These are phyloP conservation scores for Felis catus DNA, from an alignment of 2,113 vertebrate genomes.

Conservation along the genomic window F.catus_Fca126_mat1.0 CM031412.1:175760001-175760500, in stretches of 20 bases:
- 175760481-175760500: no score
- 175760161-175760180: neutral
- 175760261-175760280: neutral
- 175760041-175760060: neutral
- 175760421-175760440: neutral
- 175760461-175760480: neutral
- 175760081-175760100: neutral
- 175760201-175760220: neutral
- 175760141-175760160: neutral
- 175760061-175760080: neutral
- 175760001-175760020: neutral
- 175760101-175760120: rapidly evolving
- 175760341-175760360: neutral
- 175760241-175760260: neutral
- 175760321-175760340: neutral
- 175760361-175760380: no score
- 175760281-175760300: neutral
- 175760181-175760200: neutral
- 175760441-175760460: neutral
- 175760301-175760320: neutral
- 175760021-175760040: neutral
- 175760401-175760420: neutral
- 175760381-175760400: neutral
- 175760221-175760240: neutral
- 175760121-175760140: no score